Base-by-base conservation (phyloP, 2,113 vertebrate genomes). In the Antidorcas marsupialis region DNA sequence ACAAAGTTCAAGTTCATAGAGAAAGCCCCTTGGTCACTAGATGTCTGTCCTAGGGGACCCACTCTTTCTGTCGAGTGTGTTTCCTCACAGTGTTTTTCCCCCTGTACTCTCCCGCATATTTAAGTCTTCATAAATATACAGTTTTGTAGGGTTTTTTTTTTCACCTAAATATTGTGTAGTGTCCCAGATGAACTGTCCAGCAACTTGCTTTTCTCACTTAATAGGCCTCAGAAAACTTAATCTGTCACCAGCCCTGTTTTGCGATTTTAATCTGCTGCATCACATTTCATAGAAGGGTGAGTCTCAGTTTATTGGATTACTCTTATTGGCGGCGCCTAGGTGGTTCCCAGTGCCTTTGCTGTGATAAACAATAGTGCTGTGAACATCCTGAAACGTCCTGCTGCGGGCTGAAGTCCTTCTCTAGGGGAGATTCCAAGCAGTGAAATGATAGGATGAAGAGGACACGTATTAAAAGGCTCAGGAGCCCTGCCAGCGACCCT, bases 261-360 rank as follows among this genome's bases (percentile, higher is more conserved):
- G 14, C 0, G 2, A 28, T n/a, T 86, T 93, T 84, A 36, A 47
- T 12, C 52, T 4, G 64, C 33, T 13, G 4, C 4, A 3, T 57
- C 2, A 4, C 62, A 85, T 71, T 23, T 85, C 62, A 17, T 5
- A 36, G 36, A 78, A 57, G 12, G 27, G 52, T 27, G 33, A 47
- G 30, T 93, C 39, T 11, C 25, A 11, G 64, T 55, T 47, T 27
- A 59, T 76, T 86, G 47, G n/a, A n/a, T 76, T 47, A 21, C 9
- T 30, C 16, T 21, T 30, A 11, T 12, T 28, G 30, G n/a, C 0
- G 12, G 11, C 16, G 0, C 14, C 23, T 6, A 8, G 23, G 16
- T 30, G 21, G 4, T 36, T 59, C 19, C 64, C 64, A 74, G 15
- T 27, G 67, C 39, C 27, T 36, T 50, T 59, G 52, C 91, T 16